Evolutionary conservation across 2,113 vertebrate species (phyloP), one percentile per base, ranked within the genome.

Genomic region (Sclerurus mexicanus): DNA sequence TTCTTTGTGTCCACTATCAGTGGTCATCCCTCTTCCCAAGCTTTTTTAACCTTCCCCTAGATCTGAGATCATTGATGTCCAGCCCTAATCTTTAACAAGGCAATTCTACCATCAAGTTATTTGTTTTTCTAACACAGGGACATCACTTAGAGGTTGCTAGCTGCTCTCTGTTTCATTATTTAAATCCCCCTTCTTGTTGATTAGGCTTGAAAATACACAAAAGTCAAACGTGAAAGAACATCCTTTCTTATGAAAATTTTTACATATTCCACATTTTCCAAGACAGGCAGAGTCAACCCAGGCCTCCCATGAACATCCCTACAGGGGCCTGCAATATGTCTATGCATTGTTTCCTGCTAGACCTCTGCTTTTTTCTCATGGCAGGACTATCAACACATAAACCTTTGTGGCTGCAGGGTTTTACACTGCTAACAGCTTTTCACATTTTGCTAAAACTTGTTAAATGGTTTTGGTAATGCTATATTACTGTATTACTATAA

Each of bases 381-480:
- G 76, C 59, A 89, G 77, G 82, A 94, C 53, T 92, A 83, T 81
- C 83, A 84, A 95, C 82, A 95, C 9, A 76, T 1, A 56, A 78
- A 96, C 42, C 23, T 93, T 95, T 74, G 85, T 53, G 8, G 58
- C 85, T 94, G 14, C 74, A 69, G 12, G 59, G 62, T 59, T 82
- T 94, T 82, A 63, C 9, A 76, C 24, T 37, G 62, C 30, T 96
- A 96, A 96, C 85, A 92, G 59, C 64, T 97, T 95, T 85, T 90
- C 96, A 94, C 75, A 92, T 40, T 95, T 89, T 86, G 42, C 87
- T 95, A 69, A 58, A 97, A 66, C 44, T 92, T 94, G 31, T 80
- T 96, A 96, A 97, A 88, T 95, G 10, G 95, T 92, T 96, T 90
- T 95, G 71, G 95, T 88, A 93, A 93, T 93, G 81, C n/a, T 35